A percentile compares a stretch with the other conserved stretches of the same genome.
These are phyloP conservation scores for Tyrannus savana DNA, from an alignment of 2,113 vertebrate species.

Conservation along the genomic window DNA sequence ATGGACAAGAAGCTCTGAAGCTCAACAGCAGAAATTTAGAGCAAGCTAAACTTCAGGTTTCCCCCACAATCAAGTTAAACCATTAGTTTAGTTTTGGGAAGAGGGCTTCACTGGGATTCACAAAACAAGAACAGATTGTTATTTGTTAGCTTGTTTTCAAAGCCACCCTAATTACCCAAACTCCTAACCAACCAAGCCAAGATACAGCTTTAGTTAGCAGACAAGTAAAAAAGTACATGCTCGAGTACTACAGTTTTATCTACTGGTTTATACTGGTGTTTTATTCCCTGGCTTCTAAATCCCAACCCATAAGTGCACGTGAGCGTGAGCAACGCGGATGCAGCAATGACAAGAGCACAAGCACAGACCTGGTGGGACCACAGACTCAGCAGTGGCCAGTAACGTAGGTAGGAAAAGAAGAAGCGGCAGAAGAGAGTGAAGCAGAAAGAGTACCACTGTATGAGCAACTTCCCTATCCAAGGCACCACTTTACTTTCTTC, in stretches of 20 bases:
- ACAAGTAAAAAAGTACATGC: not conserved
- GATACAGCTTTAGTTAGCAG: not conserved
- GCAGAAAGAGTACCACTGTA: rapidly evolving
- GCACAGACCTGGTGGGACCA: not conserved
- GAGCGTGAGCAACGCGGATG: rapidly evolving
- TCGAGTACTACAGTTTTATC: not conserved
- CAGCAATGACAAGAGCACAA: rapidly evolving
- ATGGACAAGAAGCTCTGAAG: not conserved
- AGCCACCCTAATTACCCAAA: not conserved
- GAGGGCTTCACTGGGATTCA: not conserved
- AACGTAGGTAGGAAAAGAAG: rapidly evolving
- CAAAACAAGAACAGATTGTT: not conserved
- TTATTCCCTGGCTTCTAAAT: rapidly evolving
- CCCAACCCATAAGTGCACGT: rapidly evolving
- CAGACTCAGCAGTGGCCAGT: rapidly evolving
- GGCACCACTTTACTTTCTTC: not conserved
- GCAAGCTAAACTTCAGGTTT: not conserved
- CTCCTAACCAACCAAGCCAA: not conserved
- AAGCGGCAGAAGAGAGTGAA: not conserved
- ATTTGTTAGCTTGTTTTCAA: not conserved
- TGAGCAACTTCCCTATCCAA: not conserved
- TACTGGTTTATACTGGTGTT: not conserved
- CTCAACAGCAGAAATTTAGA: not conserved
- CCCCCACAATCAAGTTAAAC: not conserved
- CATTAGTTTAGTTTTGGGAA: not conserved